Base-by-base conservation (phyloP, 1,140 invertebrate genomes). In the Zaprionus davidi region DNA sequence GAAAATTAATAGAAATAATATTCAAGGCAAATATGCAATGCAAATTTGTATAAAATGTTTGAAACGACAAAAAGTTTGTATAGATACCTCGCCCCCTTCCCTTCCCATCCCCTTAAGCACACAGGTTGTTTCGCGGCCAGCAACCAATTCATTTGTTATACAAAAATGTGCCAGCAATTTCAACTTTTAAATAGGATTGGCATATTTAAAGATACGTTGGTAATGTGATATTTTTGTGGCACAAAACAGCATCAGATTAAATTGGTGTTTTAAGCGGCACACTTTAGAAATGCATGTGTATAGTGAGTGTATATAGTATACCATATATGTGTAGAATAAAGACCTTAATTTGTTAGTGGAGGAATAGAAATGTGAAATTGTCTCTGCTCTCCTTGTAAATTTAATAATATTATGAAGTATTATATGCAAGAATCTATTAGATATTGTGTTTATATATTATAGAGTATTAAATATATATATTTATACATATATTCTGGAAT, bases 1-100 rank as follows among this genome's bases (percentile, higher is more conserved):
- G 63, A 79, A 79, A 83, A 83, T 82, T 82, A 81, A 86, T 79
- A 79, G 71, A 76, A 81, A 76, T 81, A 85, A 81, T 72, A 72
- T 65, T 28, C 53, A 49, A 55, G 31, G 12, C 74, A 76, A 75
- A 76, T 72, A 81, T 72, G 64, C 64, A 60, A 60, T 73, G 67
- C 69, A 84, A 65, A 71, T 71, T 64, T 63, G 60, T 63, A 17
- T 57, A 34, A 70, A 70, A 62, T 58, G 31, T 9, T 66, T 41
- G n/a, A 41, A 66, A 56, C 15, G 26, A n/a, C 28, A 51, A 41
- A 63, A 63, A 22, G 13, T 31, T 41, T 70, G 46, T 20, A 51
- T 46, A 46, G 41, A 34, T 34, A 34, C 9, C 9, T 34, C 31
- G 31, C 31, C 31, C 31, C 9, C 26, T 6, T 11, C 31, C 9